A percentile compares a stretch with the other conserved stretches of the same genome.
Evolutionary conservation across 1,140 invertebrate species (phyloP).

Genomic region (Pseudachorutes palmiensis): DNA sequence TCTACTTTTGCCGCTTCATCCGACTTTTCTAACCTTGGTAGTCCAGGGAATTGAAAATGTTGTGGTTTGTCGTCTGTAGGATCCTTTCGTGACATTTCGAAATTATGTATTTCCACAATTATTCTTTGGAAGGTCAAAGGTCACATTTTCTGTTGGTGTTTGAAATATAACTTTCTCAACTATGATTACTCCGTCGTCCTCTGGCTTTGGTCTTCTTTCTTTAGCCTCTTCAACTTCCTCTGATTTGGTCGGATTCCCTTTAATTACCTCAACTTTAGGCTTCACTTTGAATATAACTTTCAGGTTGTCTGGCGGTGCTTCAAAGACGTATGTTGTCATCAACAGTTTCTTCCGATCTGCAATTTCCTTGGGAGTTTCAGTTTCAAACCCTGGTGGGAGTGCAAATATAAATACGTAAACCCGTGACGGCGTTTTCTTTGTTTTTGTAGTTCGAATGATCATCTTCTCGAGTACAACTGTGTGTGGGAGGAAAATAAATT

Average conservation of each 20-base stretch:
- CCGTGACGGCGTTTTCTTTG: background rate
- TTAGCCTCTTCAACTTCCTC: too few species aligned
- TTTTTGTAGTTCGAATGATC: background rate
- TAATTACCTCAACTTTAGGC: too few species aligned
- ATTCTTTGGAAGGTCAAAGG: background rate
- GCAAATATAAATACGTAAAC: background rate
- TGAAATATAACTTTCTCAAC: background rate
- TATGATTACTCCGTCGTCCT: background rate
- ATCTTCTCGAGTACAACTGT: background rate
- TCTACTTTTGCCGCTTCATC: background rate
- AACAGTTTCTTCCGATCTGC: background rate
- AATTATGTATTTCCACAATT: background rate
- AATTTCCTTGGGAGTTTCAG: background rate
- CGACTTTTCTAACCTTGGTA: background rate
- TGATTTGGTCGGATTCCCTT: too few species aligned
- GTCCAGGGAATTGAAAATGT: background rate
- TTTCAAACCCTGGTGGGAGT: background rate
- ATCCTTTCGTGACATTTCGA: background rate
- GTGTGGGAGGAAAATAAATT: background rate
- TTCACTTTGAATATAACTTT: background rate
- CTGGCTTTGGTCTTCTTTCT: background rate
- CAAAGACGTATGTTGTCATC: background rate
- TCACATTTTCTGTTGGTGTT: background rate
- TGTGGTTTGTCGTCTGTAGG: background rate
- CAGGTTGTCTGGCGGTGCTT: background rate